A percentile compares a stretch with the other conserved stretches of the same genome.
These are phyloP conservation scores for Adineta ricciae DNA, from an alignment of 2,888 invertebrate genomes.

Conservation along the genomic window DNA sequence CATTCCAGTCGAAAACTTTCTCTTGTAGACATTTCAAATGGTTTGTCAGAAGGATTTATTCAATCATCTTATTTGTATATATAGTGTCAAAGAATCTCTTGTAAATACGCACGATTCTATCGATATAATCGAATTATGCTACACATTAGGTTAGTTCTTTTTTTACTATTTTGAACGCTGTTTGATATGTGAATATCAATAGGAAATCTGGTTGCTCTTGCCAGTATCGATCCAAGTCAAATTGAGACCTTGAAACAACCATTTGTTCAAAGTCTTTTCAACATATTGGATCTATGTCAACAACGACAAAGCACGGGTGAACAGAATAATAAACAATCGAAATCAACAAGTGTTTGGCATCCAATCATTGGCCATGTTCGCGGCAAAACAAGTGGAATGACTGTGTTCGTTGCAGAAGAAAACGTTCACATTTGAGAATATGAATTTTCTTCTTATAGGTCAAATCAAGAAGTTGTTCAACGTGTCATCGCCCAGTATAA, in stretches of 20 bases:
- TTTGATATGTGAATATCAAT: background rate
- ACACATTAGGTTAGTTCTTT: background rate
- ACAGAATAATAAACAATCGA: background rate
- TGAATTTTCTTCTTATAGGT: background rate
- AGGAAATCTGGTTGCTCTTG: slow-evolving; percentile 6
- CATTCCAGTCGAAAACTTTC: background rate
- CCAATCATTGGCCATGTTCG: slow-evolving; percentile 28
- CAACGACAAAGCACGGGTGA: background rate
- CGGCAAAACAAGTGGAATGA: slow-evolving; percentile 19
- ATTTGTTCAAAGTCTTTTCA: background rate
- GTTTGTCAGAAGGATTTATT: background rate
- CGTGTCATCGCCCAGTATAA: slow-evolving; percentile 25
- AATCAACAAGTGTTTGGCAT: slow-evolving; percentile 24
- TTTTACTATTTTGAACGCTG: background rate
- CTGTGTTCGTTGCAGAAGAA: background rate
- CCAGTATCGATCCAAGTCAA: background rate
- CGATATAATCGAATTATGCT: slow-evolving; percentile 1
- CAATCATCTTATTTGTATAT: slow-evolving; percentile 17
- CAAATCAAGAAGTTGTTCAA: slow-evolving; percentile 26
- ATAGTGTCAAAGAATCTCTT: background rate
- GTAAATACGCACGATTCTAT: background rate
- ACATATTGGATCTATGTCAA: slow-evolving; percentile 1
- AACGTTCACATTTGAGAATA: too few species aligned
- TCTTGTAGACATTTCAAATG: background rate
- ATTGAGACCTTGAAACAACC: slow-evolving; percentile 3